These are phyloP conservation scores for Lochmaea crataegi DNA, from an alignment of 2,888 invertebrate genomes.

Conservation along the genomic window DNA sequence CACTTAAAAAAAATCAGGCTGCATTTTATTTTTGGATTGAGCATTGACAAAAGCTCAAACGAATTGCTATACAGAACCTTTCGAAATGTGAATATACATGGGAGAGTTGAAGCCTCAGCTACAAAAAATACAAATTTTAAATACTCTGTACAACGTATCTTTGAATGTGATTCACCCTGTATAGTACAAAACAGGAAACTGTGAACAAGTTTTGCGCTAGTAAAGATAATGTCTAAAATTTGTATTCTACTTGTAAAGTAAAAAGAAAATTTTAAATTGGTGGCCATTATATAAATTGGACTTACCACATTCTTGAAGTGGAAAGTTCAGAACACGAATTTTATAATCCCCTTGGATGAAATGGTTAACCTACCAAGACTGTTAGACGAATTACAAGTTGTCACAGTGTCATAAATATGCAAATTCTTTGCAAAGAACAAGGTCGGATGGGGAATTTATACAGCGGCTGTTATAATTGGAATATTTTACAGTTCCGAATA, in stretches of 20 bases:
- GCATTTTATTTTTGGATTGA: too few relatives aligned
- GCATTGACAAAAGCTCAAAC: too few relatives aligned
- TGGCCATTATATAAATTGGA: conserved; percentile 12
- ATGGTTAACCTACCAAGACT: conserved; percentile 6
- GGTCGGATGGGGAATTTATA: not conserved
- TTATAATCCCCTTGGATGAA: conserved; percentile 11
- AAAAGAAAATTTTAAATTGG: conserved; percentile 6
- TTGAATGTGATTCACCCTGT: too few relatives aligned
- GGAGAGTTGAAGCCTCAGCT: too few relatives aligned
- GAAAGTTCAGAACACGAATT: conserved; percentile 13
- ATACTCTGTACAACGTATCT: too few relatives aligned
- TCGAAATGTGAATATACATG: too few relatives aligned
- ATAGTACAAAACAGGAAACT: not conserved
- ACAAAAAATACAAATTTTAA: too few relatives aligned
- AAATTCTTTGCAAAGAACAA: conserved; percentile 2
- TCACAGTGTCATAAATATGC: conserved; percentile 14
- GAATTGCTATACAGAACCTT: too few relatives aligned
- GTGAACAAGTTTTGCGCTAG: not conserved
- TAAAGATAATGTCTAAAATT: conserved; percentile 12
- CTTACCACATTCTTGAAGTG: not conserved
- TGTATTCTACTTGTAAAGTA: not conserved
- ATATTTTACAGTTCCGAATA: too few relatives aligned
- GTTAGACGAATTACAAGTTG: conserved; percentile 6
- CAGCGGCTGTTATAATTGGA: not conserved
- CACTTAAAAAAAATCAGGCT: too few relatives aligned